These are phyloP conservation scores for Drosophila atripex DNA, from an alignment of 2,888 invertebrate species.

Conservation along the genomic window DNA sequence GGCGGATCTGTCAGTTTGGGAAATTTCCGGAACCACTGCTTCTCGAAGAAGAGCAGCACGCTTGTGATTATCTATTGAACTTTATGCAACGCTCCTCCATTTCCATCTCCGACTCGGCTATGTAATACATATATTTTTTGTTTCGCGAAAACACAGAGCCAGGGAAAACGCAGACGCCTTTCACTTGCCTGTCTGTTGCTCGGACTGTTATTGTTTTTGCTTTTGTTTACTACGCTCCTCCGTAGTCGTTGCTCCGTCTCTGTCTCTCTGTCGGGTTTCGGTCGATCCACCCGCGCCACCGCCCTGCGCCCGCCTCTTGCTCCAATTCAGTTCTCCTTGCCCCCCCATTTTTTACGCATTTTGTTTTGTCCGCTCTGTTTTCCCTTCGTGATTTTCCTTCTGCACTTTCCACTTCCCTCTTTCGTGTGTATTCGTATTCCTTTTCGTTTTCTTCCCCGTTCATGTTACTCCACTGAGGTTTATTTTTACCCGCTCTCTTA, in stretches of 20 bases:
- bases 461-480: constrained; percentile 12
- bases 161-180: constrained; percentile 53
- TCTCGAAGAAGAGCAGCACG: neutral
- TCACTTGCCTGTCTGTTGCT: constrained; percentile 71
- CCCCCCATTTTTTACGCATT: constrained; percentile 20
- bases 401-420: constrained; percentile 23
- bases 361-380: constrained; percentile 34
- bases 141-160: constrained; percentile 16
- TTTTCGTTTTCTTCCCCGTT: constrained; percentile 4
- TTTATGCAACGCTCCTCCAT: too few relatives aligned
- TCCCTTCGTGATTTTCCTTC: constrained; percentile 5
- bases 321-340: constrained; percentile 25
- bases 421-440: constrained; percentile 12
- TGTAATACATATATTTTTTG: constrained; percentile 5
- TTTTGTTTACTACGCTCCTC: constrained; percentile 13
- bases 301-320: constrained; percentile 8
- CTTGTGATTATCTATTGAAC: too few relatives aligned
- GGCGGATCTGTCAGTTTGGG: too few relatives aligned
- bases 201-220: constrained; percentile 35
- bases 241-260: constrained; percentile 35
- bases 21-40: too few relatives aligned
- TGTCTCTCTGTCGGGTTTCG: constrained; percentile 47
- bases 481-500: constrained; percentile 50
- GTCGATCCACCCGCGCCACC: constrained; percentile 25
- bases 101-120: neutral